A percentile compares a stretch with the other conserved stretches of the same genome.
Conservation (phyloP, 2,888 invertebrate genomes). For the Hecatera dysodea region DNA sequence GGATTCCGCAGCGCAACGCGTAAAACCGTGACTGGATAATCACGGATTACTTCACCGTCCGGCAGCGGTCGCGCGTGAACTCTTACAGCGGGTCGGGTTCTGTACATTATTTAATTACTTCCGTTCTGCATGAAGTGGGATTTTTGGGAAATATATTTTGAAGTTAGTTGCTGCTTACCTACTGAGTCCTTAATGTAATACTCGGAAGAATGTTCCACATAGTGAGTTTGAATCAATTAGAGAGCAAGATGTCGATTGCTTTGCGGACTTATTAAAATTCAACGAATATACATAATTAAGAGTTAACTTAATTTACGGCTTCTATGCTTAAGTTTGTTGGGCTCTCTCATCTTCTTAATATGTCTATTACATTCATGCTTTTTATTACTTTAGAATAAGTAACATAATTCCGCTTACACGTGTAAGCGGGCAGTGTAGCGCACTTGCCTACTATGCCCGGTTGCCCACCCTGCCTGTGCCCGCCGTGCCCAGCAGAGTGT, state of each 20-base stretch:
- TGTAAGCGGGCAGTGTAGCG: constrained; percentile 4
- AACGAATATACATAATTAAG: neutral
- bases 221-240: neutral
- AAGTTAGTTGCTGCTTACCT: neutral
- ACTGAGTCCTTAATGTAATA: neutral
- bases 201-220: neutral
- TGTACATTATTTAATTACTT: constrained; percentile 58
- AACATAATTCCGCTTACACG: neutral
- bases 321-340: too few relatives aligned
- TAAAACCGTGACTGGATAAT: constrained; percentile 46
- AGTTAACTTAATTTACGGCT: too few relatives aligned
- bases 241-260: too few relatives aligned
- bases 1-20: constrained; percentile 25
- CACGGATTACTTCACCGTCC: constrained; percentile 54
- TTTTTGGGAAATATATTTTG: constrained; percentile 32
- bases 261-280: neutral
- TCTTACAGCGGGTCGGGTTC: constrained; percentile 55
- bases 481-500: constrained; percentile 47
- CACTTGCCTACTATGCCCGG: constrained; percentile 3
- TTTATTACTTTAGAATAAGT: neutral
- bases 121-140: constrained; percentile 37
- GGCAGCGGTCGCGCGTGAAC: constrained; percentile 46
- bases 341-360: too few relatives aligned
- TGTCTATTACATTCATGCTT: neutral
- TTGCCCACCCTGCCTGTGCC: constrained; percentile 5